phyloP scores from a whole-genome alignment of 2,113 vertebrate species.

The Cygnus buccinator region DNA sequence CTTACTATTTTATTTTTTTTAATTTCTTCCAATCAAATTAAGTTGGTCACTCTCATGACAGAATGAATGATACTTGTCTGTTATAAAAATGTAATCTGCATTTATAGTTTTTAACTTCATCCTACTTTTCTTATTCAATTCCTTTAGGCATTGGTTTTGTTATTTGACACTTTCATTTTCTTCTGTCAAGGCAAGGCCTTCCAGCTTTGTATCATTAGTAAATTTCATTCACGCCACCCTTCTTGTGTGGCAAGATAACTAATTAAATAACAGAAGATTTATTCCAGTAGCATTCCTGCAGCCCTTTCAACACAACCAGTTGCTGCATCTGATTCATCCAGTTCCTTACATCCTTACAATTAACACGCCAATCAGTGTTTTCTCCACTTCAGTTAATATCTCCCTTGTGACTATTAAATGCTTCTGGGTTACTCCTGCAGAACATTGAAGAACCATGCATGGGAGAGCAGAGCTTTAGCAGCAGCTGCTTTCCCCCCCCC shows the following conservation, averaged over 20 bases:
- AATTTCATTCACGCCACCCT: not conserved
- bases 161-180: not conserved
- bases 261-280: constrained; percentile 17
- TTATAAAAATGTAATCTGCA: not conserved
- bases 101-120: not conserved
- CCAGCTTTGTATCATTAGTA: not conserved
- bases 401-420: not conserved
- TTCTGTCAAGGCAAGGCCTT: not conserved
- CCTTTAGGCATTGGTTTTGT: not conserved
- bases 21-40: not conserved
- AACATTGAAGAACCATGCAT: not conserved
- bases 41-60: not conserved
- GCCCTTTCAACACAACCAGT: not conserved
- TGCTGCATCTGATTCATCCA: not conserved
- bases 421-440: not conserved
- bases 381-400: not conserved
- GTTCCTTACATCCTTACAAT: not conserved
- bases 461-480: not conserved
- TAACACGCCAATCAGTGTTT: not conserved
- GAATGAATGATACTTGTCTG: not conserved
- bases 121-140: not conserved
- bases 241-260: not conserved
- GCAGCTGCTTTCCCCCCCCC: not conserved
- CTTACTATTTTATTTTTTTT: not conserved
- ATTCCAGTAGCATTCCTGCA: not conserved